A percentile compares a stretch with the other conserved stretches of the same genome.
Evolutionary conservation across 1,140 invertebrate genomes (phyloP).

Genomic region (Argopecten irradians): DNA sequence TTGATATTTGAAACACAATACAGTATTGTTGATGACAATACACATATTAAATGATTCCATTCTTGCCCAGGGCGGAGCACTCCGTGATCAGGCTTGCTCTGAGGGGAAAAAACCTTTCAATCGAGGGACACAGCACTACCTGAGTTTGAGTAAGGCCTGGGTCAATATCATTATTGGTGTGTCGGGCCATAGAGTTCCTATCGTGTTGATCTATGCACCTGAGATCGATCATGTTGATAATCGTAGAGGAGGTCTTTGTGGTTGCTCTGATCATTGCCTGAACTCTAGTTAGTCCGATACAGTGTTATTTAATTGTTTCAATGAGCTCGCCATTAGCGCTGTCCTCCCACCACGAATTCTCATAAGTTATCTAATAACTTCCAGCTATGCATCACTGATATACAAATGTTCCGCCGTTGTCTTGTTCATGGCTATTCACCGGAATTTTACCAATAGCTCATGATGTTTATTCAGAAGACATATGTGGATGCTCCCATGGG

Average conservation of each 20-base stretch:
- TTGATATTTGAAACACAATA: conserved; percentile 18
- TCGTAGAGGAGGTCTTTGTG: conserved; percentile 14
- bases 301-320: background rate
- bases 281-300: too few species aligned
- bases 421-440: background rate
- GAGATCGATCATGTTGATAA: conserved; percentile 10
- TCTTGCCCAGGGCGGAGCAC: background rate
- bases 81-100: background rate
- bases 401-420: background rate
- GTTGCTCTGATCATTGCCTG: conserved; percentile 4
- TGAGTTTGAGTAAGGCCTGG: background rate
- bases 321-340: background rate
- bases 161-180: conserved; percentile 4
- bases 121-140: background rate
- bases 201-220: background rate
- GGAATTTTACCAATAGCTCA: background rate
- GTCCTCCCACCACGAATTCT: conserved; percentile 19
- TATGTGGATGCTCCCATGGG: background rate
- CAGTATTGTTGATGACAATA: conserved; percentile 10
- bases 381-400: background rate
- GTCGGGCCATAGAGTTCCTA: background rate
- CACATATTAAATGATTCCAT: conserved; percentile 2
- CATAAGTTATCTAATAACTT: conserved; percentile 12
- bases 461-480: background rate
- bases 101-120: background rate